These are phyloP conservation scores for Neria commutata DNA, from an alignment of 2,888 invertebrate species.

Conservation along the genomic window DNA sequence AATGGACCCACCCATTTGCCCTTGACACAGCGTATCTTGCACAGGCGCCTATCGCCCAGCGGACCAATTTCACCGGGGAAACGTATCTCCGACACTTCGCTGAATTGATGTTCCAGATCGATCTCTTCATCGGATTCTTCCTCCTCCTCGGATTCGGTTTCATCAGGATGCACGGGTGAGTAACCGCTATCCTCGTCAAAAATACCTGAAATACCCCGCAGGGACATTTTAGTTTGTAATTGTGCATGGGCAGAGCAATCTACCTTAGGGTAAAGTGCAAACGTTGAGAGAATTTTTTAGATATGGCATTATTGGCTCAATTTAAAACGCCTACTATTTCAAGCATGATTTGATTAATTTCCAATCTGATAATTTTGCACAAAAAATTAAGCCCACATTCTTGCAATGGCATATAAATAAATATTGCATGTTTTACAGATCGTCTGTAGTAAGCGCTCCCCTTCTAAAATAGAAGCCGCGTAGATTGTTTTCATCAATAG, in stretches of 20 bases:
- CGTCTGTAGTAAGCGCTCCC: too few relatives aligned
- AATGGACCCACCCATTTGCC: constrained; percentile 86
- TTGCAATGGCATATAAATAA: too few relatives aligned
- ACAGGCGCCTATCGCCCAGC: constrained; percentile 73
- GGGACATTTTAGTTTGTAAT: background rate
- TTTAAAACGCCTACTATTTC: too few relatives aligned
- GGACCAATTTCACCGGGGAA: constrained; percentile 81
- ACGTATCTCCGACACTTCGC: constrained; percentile 62
- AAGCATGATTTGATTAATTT: too few relatives aligned
- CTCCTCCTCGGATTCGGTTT: constrained; percentile 56
- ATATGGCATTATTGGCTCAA: too few relatives aligned
- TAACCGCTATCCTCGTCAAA: constrained; percentile 60
- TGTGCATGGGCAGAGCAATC: background rate
- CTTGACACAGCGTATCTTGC: constrained; percentile 84
- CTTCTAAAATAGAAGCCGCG: too few relatives aligned
- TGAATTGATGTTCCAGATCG: constrained; percentile 59
- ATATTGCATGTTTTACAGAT: too few relatives aligned
- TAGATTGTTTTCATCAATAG: too few relatives aligned
- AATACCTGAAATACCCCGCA: constrained; percentile 46
- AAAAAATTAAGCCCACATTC: too few relatives aligned
- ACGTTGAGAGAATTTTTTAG: too few relatives aligned
- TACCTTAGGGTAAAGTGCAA: too few relatives aligned
- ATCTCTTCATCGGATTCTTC: constrained; percentile 59
- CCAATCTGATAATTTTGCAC: too few relatives aligned
- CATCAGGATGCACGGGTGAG: constrained; percentile 57